Evolutionary conservation across 2,888 invertebrate genomes (phyloP).

Genomic region (Opisthograptis luteolata): DNA sequence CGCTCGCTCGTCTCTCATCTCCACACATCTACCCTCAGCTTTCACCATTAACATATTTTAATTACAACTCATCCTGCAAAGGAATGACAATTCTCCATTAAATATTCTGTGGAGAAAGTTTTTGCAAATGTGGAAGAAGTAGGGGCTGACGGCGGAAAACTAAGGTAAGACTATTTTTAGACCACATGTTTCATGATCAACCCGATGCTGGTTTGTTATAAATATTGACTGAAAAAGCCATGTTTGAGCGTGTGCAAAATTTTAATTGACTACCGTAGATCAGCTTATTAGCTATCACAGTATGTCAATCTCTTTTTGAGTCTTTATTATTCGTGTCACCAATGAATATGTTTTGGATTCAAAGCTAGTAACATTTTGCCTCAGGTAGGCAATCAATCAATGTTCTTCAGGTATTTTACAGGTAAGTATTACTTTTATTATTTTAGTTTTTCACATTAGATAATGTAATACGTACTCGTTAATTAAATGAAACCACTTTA

Average conservation of each 20-base stretch:
- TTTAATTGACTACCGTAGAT: neutral
- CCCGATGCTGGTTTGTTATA: slow-evolving; percentile 7
- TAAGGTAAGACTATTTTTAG: slow-evolving; percentile 23
- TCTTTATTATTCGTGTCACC: no score
- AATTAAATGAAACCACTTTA: no score
- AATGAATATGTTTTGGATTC: no score
- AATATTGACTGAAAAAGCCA: slow-evolving; percentile 8
- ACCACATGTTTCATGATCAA: slow-evolving; percentile 14
- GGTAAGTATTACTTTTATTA: no score
- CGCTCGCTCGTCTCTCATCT: slow-evolving; percentile 32
- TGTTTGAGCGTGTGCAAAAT: slow-evolving; percentile 5
- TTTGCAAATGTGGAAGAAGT: slow-evolving; percentile 25
- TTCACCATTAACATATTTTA: slow-evolving; percentile 22
- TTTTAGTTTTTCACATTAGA: no score
- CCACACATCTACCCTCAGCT: slow-evolving; percentile 1
- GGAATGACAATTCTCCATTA: slow-evolving; percentile 26
- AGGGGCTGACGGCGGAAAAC: neutral
- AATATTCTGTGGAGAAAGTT: slow-evolving; percentile 20
- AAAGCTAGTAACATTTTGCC: no score
- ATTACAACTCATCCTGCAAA: slow-evolving; percentile 21
- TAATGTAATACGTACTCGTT: no score
- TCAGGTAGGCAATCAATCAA: neutral
- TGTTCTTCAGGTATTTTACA: no score
- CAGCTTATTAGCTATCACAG: no score
- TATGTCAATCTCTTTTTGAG: no score